Conservation (phyloP, 2,113 vertebrate species). For the Sceloporus undulatus region DNA sequence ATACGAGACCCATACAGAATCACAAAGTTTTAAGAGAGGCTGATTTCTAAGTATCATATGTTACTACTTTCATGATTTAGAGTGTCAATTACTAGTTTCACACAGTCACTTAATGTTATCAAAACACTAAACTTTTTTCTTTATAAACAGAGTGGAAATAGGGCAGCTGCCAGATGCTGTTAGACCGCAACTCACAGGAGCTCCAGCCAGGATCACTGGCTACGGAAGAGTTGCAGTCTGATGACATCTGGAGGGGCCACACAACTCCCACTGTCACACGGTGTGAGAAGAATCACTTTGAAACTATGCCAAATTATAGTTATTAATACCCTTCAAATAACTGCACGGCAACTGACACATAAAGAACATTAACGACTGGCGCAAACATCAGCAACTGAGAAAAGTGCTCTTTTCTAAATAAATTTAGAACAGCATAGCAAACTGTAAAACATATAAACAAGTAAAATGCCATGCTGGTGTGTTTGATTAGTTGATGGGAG, state of each 20-base stretch:
- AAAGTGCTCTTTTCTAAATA: not conserved
- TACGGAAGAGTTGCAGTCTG: no score
- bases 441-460: not conserved
- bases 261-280: not conserved
- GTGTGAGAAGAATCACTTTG: not conserved
- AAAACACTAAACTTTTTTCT: not conserved
- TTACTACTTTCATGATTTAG: not conserved
- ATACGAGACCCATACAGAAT: not conserved
- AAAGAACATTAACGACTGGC: not conserved
- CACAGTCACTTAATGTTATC: not conserved
- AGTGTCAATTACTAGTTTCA: not conserved
- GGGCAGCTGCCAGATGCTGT: no score
- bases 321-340: not conserved
- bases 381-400: not conserved
- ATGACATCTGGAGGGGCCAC: no score
- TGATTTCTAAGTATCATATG: not conserved
- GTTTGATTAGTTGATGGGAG: not conserved
- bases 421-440: not conserved
- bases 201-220: no score
- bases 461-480: not conserved
- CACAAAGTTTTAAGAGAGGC: not conserved
- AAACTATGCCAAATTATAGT: not conserved
- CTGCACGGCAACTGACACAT: not conserved
- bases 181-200: no score
- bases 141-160: not conserved